Base-by-base conservation (phyloP, 2,113 vertebrate genomes). In the Myotis lucifugus region DNA sequence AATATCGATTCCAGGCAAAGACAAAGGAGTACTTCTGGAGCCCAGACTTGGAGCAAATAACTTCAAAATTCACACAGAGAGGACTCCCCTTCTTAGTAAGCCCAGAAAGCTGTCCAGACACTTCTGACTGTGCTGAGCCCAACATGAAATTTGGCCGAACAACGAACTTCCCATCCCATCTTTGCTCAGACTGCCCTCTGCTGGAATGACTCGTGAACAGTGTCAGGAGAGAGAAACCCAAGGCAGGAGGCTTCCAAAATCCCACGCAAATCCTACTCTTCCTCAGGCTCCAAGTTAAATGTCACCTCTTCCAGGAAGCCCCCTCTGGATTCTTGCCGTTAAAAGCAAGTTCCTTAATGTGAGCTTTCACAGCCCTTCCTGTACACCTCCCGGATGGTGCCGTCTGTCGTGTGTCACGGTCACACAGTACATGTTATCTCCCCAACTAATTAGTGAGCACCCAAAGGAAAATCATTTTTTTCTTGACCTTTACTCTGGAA, bases 151-250 rank as follows among this genome's bases (percentile, higher is more conserved):
- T 23, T 84, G 42, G 46, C 74, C 2, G 0, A 46, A 66, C 25
- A 17, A 8, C 0, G 1, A 29, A 70, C 76, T 87, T 59, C 32
- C 50, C 18, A 34, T 82, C 13, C 70, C 54, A 10, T 83, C 88
- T 91, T 94, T 88, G 92, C 59, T 90, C 56, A 6, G 95, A 78
- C 93, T 93, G 97, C 97, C 97, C 97, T 97, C 97, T 97, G 90
- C 96, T 97, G 97, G 97, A 96, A 0, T 3, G 88, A 86, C 8
- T 74, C 4, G 0, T 29, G 69, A 97, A 94, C 78, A 76, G 85
- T 82, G 40, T 52, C 29, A 34, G 19, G 11, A 69, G 19, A 12
- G 37, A 90, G 25, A 25, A 82, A n/a, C 29, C 64, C 18, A 81
- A 4, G 23, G 13, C 27, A 37, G 18, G 54, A 42, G 42, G 15